Base-by-base conservation (phyloP, 2,888 invertebrate species). In the Leptinotarsa haldemani region DNA sequence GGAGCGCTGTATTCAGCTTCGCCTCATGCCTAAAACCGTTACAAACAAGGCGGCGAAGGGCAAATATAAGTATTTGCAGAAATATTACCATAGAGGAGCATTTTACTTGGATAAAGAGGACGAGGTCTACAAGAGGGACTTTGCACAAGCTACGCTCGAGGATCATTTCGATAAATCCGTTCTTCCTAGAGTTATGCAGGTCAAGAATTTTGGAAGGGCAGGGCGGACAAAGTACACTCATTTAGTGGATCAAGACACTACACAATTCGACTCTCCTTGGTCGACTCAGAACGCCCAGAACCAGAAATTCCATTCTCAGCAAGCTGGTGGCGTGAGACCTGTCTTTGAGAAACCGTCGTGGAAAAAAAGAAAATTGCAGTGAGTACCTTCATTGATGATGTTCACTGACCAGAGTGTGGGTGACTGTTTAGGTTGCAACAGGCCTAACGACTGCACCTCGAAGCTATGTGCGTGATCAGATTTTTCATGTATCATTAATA, bases 161-260 rank as follows among this genome's bases (percentile, higher is more conserved):
- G 99, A 99, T 91, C 98, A 98, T 87, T 99, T 99, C 87, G 98
- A 99, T 86, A 99, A 99, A 88, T 97, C 98, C 46, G 95, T 99
- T 80, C 87, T 99, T 77, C 99, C 99, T 1, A 98, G 99, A 90
- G 99, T 99, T 81, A 99, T 99, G 99, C 99, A 99, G 92, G 99
- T 99, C 61, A 99, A 99, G 89, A 99, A 99, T 89, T 99, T 99
- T 88, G 99, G 99, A 15, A 93, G 99, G 2, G 98, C 99, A 68
- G 99, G 99, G 4, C 92, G 99, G 69, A 99, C 99, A 0, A 99
- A 99, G 85, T 99, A 99, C 88, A 99, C 99, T 0, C 99, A 99
- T 89, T 90, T 99, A 84, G 98, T 99, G 0, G 99, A 98, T 88
- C 99, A 99, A 87, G 99, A 99, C 85, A 99, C 99, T 0, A 99